Evolutionary conservation across 2,113 vertebrate species (phyloP).

Genomic region (Sturnira hondurensis): DNA sequence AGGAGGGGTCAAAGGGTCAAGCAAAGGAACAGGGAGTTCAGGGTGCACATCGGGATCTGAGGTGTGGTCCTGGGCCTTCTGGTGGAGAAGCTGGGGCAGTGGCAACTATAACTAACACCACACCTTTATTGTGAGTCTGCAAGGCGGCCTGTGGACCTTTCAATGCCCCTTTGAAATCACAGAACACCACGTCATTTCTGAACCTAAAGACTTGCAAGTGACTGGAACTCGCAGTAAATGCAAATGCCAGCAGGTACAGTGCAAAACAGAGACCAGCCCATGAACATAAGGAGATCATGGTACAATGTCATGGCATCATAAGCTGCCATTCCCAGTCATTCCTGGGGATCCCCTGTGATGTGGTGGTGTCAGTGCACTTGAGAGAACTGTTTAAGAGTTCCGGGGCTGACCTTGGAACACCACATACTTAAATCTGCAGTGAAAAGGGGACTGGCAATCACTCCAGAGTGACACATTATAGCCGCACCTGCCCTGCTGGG

Average conservation of each 20-base stretch:
- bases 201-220: not conserved
- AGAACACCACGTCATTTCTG: fast-evolving
- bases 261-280: not conserved
- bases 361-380: not conserved
- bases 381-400: not conserved
- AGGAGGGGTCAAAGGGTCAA: not conserved
- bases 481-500: not conserved
- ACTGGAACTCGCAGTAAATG: not conserved
- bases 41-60: fast-evolving
- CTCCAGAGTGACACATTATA: not conserved
- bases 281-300: not conserved
- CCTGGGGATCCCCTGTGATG: not conserved
- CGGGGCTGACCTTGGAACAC: no score
- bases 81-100: not conserved
- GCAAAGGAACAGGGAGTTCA: not conserved
- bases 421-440: not conserved
- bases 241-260: not conserved
- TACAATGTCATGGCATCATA: fast-evolving
- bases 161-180: not conserved
- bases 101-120: fast-evolving
- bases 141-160: not conserved
- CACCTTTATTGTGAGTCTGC: fast-evolving
- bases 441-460: not conserved
- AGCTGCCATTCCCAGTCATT: no score
- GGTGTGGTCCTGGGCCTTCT: not conserved